phyloP scores from a whole-genome alignment of 2,797 vertebrate genomes.

The Merluccius polli region DNA sequence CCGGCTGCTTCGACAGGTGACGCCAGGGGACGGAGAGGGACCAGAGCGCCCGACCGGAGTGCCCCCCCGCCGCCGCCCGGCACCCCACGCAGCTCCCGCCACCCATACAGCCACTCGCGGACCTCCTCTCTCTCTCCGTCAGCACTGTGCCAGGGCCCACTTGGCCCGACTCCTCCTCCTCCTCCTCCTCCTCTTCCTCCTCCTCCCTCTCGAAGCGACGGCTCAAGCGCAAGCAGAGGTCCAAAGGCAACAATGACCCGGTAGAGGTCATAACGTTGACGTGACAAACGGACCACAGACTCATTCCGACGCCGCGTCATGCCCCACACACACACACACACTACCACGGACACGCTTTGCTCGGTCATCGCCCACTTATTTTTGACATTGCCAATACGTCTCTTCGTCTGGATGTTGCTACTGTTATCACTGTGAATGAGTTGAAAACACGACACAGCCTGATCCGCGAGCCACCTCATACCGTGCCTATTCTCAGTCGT shows the following conservation, averaged over 20 bases:
- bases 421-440: slow-evolving; percentile 70
- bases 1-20: slow-evolving; percentile 85
- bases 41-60: slow-evolving; percentile 43
- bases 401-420: slow-evolving; percentile 41
- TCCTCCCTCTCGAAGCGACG: slow-evolving; percentile 56
- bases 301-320: slow-evolving; percentile 5
- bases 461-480: slow-evolving; percentile 56
- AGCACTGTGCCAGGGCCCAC: slow-evolving; percentile 41
- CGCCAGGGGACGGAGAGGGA: slow-evolving; percentile 72
- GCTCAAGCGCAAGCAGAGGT: slow-evolving; percentile 72
- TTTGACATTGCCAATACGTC: slow-evolving; percentile 35
- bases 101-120: slow-evolving; percentile 56
- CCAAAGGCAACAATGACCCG: slow-evolving; percentile 61
- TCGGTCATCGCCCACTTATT: slow-evolving; percentile 7
- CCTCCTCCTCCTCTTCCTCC: slow-evolving; percentile 30
- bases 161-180: slow-evolving; percentile 22
- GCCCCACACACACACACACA: not conserved
- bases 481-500: slow-evolving; percentile 62
- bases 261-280: slow-evolving; percentile 76
- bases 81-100: slow-evolving; percentile 46
- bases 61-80: not conserved
- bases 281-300: slow-evolving; percentile 48
- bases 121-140: slow-evolving; percentile 70
- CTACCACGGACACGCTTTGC: slow-evolving; percentile 12
- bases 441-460: slow-evolving; percentile 55